Base-by-base conservation (phyloP, 2,113 vertebrate species). In the Cariama cristata region DNA sequence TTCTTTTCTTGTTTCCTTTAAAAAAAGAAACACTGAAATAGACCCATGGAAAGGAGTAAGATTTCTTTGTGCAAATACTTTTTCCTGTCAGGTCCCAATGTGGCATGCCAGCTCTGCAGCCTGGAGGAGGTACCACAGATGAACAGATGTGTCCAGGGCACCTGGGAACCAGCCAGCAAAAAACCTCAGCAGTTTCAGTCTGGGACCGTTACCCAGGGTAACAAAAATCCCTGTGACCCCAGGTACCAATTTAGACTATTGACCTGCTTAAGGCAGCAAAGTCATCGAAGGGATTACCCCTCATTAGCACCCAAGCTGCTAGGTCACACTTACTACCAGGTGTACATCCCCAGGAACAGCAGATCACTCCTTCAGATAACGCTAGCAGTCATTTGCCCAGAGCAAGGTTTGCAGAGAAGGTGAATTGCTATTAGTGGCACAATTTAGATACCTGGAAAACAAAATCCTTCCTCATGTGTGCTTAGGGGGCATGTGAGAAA, bases 71-170 rank as follows among this genome's bases (percentile, higher is more conserved):
- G 11, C 4, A 7, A 67, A 63, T 40, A n/a, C 33, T 33, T 59
- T 40, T 56, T 35, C 23, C 14, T 1, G 2, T 8, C 9, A 44
- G 47, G 38, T 27, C 47, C 14, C 2, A 2, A 8, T 7, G 20
- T 23, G 28, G 9, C 42, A 63, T 16, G 4, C 7, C 42, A 88
- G 56, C 47, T 28, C 24, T 26, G 28, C 32, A 82, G 66, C 44
- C 62, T 44, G 9, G 28, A 73, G 49, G 18, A 88, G 47, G 30
- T 49, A 55, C 22, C 18, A n/a, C 33, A 26, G 24, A 24, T 6
- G 18, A 27, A 74, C n/a, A 33, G 11, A 35, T 13, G 16, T 16
- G 62, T 9, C 22, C 79, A 60, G 59, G 35, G 32, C 30, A 49
- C 8, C 28, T 33, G 42, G 30, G 60, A 92, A 53, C 56, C 77